These are phyloP conservation scores for Odocoileus virginianus DNA, from an alignment of 2,113 vertebrate genomes.

Conservation along the genomic window DNA sequence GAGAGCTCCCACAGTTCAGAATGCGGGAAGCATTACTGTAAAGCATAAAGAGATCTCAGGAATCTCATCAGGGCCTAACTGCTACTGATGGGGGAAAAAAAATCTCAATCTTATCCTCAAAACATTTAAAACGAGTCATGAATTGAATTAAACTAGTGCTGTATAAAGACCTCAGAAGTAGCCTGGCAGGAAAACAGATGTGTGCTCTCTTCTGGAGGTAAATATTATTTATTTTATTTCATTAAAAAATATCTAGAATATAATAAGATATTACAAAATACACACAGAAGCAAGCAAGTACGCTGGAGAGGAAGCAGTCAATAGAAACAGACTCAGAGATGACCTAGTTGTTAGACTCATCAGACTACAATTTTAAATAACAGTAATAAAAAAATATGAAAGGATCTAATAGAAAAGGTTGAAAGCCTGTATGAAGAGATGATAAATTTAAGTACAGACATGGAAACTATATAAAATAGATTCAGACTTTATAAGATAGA, in stretches of 20 bases:
- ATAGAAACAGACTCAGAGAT: neutral
- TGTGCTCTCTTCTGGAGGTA: neutral
- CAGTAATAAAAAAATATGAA: neutral
- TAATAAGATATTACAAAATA: neutral
- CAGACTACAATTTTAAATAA: neutral
- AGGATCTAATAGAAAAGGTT: neutral
- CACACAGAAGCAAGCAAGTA: neutral
- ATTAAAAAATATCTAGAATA: neutral
- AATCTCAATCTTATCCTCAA: neutral
- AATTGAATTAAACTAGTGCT: neutral
- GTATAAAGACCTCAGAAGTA: neutral
- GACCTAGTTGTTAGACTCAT: neutral
- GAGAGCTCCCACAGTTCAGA: neutral
- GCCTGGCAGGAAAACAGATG: neutral
- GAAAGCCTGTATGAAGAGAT: neutral
- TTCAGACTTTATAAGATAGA: neutral
- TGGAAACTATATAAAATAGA: neutral
- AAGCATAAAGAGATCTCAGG: neutral
- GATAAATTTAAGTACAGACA: neutral
- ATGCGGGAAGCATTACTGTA: neutral
- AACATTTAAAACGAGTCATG: neutral
- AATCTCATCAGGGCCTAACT: neutral
- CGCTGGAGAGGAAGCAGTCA: neutral
- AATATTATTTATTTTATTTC: neutral
- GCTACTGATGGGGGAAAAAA: neutral